Base-by-base conservation (phyloP, 2,888 invertebrate genomes). In the Apodemia zela region DNA sequence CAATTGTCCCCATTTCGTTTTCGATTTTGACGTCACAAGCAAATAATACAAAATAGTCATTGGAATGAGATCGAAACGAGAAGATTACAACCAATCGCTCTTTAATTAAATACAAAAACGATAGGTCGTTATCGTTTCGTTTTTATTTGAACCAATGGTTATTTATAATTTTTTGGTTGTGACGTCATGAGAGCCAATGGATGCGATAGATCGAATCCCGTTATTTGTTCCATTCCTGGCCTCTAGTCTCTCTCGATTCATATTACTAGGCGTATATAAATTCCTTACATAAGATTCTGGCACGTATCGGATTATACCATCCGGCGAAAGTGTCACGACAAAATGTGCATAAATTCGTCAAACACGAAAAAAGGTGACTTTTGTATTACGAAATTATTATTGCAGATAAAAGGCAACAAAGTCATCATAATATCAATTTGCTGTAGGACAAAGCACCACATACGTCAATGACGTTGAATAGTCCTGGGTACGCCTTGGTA, bases 261-360 rank as follows among this genome's bases (percentile, higher is more conserved):
- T 75, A 78, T 79, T 75, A 81, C 80, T 81, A 80, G 77, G 77
- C 77, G 81, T 81, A 84, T 80, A 80, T 66, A 69, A 77, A 81
- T 45, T 82, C 87, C 88, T 80, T 85, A 82, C 68, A 81, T 85
- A 82, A 86, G 79, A 84, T 85, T 89, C 88, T 91, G 90, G 90
- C 90, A 91, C 90, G 81, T 87, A 81, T 80, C 82, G 84, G 86
- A 84, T 82, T 82, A 77, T 74, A 73, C 69, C 79, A 76, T 80
- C 49, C 61, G 49, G 51, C 29, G 18, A 73, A 62, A 63, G 63
- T 63, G 63, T 63, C 57, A 61, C 42, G 54, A 67, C 65, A 69
- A 67, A 66, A 66, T 68, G 66, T 70, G 72, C 79, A 80, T 84
- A 85, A 88, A 88, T 86, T 87, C 87, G 87, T 83, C 81, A 83